phyloP scores from a whole-genome alignment of 2,888 invertebrate species.

The Thereva nobilitata region DNA sequence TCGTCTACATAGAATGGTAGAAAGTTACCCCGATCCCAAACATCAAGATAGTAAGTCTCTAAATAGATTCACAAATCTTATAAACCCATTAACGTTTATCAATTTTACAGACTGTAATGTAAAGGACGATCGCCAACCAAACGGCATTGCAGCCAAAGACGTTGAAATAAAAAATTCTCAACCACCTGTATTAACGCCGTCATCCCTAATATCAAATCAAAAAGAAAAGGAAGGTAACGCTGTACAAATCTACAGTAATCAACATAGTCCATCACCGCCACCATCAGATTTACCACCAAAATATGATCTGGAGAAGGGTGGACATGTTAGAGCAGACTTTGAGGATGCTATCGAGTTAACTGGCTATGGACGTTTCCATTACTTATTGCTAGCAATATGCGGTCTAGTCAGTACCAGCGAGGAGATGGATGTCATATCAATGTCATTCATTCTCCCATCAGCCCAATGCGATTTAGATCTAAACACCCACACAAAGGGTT shows the following conservation, averaged over 20 bases:
- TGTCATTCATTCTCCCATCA: conserved; percentile 92
- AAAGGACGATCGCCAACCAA: conserved; percentile 79
- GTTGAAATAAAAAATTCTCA: conserved; percentile 57
- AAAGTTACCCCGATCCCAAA: conserved; percentile 81
- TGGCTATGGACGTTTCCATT: conserved; percentile 76
- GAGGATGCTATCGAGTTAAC: conserved; percentile 86
- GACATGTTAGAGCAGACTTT: conserved; percentile 79
- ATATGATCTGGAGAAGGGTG: conserved; percentile 68
- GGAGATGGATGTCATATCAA: conserved; percentile 94
- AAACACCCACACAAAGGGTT: conserved; percentile 81
- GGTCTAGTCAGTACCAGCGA: conserved; percentile 93
- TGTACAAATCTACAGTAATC: conserved; percentile 3
- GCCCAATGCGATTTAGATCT: conserved; percentile 90
- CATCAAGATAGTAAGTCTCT: conserved; percentile 71
- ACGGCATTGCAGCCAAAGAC: conserved; percentile 77
- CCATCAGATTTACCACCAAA: conserved; percentile 40
- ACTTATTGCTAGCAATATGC: conserved; percentile 85
- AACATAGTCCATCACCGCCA: conserved; percentile 48
- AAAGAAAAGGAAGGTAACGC: conserved; percentile 48
- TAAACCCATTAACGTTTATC: conserved; percentile 25
- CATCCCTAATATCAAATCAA: conserved; percentile 51
- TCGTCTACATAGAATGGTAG: conserved; percentile 85
- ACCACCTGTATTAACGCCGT: conserved; percentile 52
- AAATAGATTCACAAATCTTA: not conserved
- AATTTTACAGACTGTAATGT: conserved; percentile 77